Percentiles rank a stretch among this genome's conserved stretches.
Evolutionary conservation across 2,797 vertebrate species (phyloP).

Genomic region (Chloroceryle inda): DNA sequence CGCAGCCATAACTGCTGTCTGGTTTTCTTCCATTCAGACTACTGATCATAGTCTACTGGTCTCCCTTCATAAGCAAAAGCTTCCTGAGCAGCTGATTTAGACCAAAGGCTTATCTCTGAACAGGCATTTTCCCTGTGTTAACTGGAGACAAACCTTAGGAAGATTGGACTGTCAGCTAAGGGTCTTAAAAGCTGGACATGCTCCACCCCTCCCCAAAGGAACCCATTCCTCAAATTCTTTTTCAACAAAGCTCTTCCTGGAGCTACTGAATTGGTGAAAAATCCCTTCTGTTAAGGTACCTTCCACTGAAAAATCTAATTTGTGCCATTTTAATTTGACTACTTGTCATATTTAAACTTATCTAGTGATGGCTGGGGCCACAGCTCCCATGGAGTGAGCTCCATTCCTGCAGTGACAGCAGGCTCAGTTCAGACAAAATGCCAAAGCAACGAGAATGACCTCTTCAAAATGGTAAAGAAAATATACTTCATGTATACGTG

Average conservation of each 20-base stretch:
- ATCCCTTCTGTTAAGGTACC: not conserved
- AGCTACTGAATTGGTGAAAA: not conserved
- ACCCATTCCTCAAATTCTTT: not conserved
- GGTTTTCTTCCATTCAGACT: not conserved
- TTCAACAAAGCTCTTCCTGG: not conserved
- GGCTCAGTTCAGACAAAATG: not conserved
- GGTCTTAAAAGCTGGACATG: not conserved
- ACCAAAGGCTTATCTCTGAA: not conserved
- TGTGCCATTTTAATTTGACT: not conserved
- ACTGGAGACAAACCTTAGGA: not conserved
- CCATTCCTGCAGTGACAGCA: not conserved
- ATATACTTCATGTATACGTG: not conserved
- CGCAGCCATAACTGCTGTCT: not conserved
- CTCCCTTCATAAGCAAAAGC: not conserved
- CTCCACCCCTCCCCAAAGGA: not conserved
- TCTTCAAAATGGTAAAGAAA: not conserved
- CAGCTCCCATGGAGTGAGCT: not conserved
- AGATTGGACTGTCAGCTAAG: not conserved
- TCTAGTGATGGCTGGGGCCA: not conserved
- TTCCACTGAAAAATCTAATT: not conserved
- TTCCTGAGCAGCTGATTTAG: not conserved
- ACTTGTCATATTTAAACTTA: not conserved
- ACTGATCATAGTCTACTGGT: not conserved
- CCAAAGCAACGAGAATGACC: not conserved
- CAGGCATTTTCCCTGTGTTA: not conserved